These are phyloP conservation scores for Notamacropus eugenii DNA, from an alignment of 2,797 vertebrate species.

Conservation along the genomic window DNA sequence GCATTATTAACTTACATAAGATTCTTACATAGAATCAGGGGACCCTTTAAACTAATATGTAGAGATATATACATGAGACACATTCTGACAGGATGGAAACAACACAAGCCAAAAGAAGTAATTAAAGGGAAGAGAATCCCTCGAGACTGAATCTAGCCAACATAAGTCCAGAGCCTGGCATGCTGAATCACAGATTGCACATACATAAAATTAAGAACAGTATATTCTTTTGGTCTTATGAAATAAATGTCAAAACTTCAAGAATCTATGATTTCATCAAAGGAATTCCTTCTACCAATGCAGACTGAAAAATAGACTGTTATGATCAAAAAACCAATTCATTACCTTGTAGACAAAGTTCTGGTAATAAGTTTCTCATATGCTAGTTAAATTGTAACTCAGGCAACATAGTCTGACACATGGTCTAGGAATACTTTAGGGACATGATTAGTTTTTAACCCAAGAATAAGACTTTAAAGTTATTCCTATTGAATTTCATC, in stretches of 20 bases:
- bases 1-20: background rate
- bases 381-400: background rate
- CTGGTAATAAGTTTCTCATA: background rate
- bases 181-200: background rate
- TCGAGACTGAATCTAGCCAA: background rate
- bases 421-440: background rate
- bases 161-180: background rate
- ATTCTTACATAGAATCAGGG: background rate
- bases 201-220: background rate
- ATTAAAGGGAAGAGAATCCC: background rate
- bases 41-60: background rate
- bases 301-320: background rate
- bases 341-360: background rate
- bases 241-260: background rate
- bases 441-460: background rate
- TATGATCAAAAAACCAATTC: background rate
- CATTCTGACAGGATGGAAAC: background rate
- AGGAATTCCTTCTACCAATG: background rate
- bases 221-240: background rate
- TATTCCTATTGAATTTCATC: background rate
- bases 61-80: background rate
- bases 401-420: background rate
- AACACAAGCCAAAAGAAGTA: background rate
- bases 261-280: background rate
- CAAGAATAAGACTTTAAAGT: background rate